These are phyloP conservation scores for Saiga tatarica DNA, from an alignment of 2,113 vertebrate genomes.

Conservation along the genomic window DNA sequence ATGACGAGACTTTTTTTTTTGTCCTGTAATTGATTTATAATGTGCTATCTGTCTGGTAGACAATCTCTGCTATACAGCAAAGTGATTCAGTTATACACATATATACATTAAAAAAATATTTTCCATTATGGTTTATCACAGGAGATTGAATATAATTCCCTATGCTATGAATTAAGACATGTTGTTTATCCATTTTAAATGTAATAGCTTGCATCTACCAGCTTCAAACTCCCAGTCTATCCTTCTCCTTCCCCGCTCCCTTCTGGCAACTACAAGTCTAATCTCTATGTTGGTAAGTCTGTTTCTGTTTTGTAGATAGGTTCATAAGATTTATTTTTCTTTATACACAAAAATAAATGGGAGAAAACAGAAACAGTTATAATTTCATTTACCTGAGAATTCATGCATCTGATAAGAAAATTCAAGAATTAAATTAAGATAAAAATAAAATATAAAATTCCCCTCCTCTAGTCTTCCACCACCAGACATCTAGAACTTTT, in stretches of 20 bases:
- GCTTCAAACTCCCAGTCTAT: neutral
- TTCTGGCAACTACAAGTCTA: neutral
- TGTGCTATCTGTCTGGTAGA: neutral
- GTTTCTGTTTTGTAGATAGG: neutral
- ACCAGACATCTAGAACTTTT: neutral
- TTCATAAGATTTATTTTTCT: neutral
- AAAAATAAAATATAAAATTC: constrained; percentile 28
- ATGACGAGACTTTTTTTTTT: neutral
- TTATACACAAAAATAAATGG: neutral
- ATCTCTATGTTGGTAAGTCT: neutral
- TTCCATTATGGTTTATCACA: neutral
- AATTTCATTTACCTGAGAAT: neutral
- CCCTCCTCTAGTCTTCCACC: neutral
- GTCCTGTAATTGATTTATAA: neutral
- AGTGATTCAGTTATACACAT: neutral
- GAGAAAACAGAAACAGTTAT: neutral
- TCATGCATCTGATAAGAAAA: neutral
- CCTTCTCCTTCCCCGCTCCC: neutral
- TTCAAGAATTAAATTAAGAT: neutral
- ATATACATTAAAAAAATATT: neutral
- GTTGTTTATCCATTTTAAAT: neutral
- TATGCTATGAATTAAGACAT: neutral
- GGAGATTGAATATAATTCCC: neutral
- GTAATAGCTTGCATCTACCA: neutral
- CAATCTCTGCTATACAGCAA: neutral